These are phyloP conservation scores for Euwallacea similis DNA, from an alignment of 1,140 invertebrate genomes.

Conservation along the genomic window DNA sequence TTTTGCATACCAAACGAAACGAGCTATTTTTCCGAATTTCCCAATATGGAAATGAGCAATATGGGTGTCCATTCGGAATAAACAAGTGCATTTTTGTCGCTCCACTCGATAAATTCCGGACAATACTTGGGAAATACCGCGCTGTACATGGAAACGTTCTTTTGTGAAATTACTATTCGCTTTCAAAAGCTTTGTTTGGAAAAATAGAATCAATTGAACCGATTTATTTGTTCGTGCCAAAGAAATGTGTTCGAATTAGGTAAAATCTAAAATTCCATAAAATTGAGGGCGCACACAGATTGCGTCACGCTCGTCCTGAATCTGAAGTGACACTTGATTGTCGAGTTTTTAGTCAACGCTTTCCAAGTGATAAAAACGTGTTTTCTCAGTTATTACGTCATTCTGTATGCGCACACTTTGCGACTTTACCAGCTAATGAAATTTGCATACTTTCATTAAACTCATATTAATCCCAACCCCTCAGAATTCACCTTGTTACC, in stretches of 20 bases:
- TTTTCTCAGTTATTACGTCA: background rate
- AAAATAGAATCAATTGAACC: too few relatives aligned
- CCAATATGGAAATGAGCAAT: constrained; percentile 6
- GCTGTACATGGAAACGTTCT: too few relatives aligned
- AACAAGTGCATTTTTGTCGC: background rate
- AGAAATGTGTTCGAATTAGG: too few relatives aligned
- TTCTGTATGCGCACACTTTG: too few relatives aligned
- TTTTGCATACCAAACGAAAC: constrained; percentile 1
- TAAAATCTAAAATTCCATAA: too few relatives aligned
- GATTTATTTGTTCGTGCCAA: too few relatives aligned
- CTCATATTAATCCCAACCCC: background rate
- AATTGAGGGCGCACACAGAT: too few relatives aligned
- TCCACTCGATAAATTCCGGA: constrained; percentile 1
- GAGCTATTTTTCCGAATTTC: background rate
- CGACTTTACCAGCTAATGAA: background rate
- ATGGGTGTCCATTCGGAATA: background rate
- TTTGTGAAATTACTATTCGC: too few relatives aligned
- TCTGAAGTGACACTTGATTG: too few relatives aligned
- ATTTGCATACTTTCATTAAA: background rate
- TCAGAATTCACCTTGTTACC: background rate
- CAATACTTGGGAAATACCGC: too few relatives aligned
- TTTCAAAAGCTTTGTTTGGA: too few relatives aligned
- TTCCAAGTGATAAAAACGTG: background rate
- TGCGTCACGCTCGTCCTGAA: too few relatives aligned
- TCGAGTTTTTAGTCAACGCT: background rate